phyloP scores from a whole-genome alignment of 2,888 invertebrate species.

The Luperina testacea region DNA sequence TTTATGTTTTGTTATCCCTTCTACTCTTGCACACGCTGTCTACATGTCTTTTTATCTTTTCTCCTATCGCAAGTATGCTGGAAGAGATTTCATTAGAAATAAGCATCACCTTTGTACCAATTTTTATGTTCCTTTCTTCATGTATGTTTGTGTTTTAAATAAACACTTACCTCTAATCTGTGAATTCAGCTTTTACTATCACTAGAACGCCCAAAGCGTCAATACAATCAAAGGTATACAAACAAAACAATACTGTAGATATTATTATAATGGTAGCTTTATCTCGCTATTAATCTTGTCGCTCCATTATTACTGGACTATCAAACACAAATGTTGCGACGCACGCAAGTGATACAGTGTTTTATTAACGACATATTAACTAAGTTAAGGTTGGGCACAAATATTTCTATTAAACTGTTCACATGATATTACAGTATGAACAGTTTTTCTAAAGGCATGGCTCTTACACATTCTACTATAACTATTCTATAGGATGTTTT shows the following conservation, averaged over 20 bases:
- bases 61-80: not conserved
- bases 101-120: not conserved
- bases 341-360: constrained; percentile 33
- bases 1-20: not conserved
- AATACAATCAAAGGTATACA: not conserved
- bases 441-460: not conserved
- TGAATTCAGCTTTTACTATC: not conserved
- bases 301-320: constrained; percentile 41
- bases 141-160: not conserved
- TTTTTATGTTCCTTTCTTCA: not conserved
- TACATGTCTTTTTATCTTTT: not conserved
- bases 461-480: not conserved
- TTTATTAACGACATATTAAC: constrained; percentile 27
- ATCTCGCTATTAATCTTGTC: constrained; percentile 41
- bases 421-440: not conserved
- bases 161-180: not conserved
- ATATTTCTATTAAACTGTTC: not conserved
- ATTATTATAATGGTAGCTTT: constrained; percentile 16
- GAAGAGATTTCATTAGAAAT: not conserved
- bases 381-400: constrained; percentile 5
- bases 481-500: not conserved
- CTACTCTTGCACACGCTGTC: not conserved
- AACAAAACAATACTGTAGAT: constrained; percentile 24
- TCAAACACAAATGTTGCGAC: constrained; percentile 50
- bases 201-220: not conserved